Conservation (phyloP, 2,888 invertebrate species). For the Cryptus viduatorius region DNA sequence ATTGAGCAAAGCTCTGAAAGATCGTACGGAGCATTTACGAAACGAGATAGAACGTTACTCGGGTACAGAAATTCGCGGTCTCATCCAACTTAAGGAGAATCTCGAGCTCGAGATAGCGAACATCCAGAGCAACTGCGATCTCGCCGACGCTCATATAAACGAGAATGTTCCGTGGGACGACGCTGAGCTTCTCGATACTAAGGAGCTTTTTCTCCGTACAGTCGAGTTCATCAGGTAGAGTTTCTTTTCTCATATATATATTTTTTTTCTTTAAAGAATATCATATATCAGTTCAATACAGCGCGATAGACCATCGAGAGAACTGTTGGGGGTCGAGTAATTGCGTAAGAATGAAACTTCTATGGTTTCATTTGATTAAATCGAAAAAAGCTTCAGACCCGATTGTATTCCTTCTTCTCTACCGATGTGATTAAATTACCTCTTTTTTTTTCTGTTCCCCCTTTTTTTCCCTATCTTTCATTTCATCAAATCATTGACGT, state of each 20-base stretch:
- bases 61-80: constrained; percentile 93
- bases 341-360: constrained; percentile 42
- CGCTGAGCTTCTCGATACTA: constrained; percentile 96
- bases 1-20: constrained; percentile 94
- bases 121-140: constrained; percentile 98
- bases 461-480: constrained; percentile 7
- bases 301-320: constrained; percentile 14
- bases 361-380: constrained; percentile 68
- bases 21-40: constrained; percentile 94
- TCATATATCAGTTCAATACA: constrained; percentile 30
- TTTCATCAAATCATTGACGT: background rate
- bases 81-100: constrained; percentile 96
- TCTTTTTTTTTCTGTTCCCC: background rate
- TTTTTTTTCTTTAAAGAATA: constrained; percentile 5
- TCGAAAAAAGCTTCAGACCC: constrained; percentile 25
- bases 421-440: constrained; percentile 6
- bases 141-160: constrained; percentile 97
- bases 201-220: constrained; percentile 98
- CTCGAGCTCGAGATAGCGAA: constrained; percentile 97
- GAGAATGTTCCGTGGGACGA: constrained; percentile 97
- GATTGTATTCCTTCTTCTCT: constrained; percentile 47
- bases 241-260: background rate
- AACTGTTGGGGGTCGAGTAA: constrained; percentile 42
- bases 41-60: constrained; percentile 97
- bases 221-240: constrained; percentile 93